These are phyloP conservation scores for Romanomermis culicivorax DNA, from an alignment of 2,888 invertebrate species.

Conservation along the genomic window DNA sequence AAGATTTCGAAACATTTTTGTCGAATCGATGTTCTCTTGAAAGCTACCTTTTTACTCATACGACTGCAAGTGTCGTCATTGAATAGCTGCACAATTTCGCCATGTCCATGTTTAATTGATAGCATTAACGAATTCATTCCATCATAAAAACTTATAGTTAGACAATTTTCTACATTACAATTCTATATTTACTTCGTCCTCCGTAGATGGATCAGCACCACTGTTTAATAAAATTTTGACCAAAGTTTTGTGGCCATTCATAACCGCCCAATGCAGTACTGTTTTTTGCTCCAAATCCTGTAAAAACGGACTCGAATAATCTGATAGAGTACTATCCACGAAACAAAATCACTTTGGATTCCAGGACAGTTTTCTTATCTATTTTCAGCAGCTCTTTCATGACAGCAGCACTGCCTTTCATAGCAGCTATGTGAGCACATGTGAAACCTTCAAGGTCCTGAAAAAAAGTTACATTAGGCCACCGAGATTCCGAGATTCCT, in stretches of 20 bases:
- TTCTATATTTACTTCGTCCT: background rate
- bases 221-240: slow-evolving; percentile 78
- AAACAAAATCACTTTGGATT: no score
- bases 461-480: slow-evolving; percentile 4
- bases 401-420: slow-evolving; percentile 87
- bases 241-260: slow-evolving; percentile 90
- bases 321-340: no score
- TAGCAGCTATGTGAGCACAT: slow-evolving; percentile 95
- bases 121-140: no score
- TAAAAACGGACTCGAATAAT: no score
- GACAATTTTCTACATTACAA: no score
- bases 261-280: slow-evolving; percentile 84
- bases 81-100: background rate
- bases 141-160: no score
- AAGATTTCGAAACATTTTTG: no score
- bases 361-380: slow-evolving; percentile 80
- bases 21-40: no score
- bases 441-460: slow-evolving; percentile 66
- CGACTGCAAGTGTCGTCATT: background rate
- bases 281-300: no score
- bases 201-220: slow-evolving; percentile 42
- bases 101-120: background rate
- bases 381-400: slow-evolving; percentile 97
- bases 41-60: background rate
- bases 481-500: background rate